These are phyloP conservation scores for Burhinus oedicnemus DNA, from an alignment of 2,113 vertebrate species.

Conservation along the genomic window DNA sequence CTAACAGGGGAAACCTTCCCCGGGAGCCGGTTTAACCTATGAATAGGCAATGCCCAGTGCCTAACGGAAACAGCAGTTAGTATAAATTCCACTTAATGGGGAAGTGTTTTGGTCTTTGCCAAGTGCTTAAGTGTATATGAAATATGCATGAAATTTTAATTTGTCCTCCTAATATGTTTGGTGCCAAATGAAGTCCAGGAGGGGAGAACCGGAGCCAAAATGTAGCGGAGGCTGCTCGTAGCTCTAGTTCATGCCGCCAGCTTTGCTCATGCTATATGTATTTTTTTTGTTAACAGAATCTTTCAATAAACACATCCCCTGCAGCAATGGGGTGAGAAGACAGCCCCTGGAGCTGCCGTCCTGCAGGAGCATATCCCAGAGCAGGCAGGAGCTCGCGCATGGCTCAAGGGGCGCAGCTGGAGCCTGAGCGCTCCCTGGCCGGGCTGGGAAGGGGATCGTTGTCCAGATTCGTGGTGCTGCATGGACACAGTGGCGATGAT, in stretches of 20 bases:
- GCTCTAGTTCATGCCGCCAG: not conserved
- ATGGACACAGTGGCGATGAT: rapidly evolving
- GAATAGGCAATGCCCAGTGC: not conserved
- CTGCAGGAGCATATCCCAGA: rapidly evolving
- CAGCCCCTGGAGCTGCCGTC: not conserved
- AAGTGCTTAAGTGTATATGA: constrained; percentile 43
- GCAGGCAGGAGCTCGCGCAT: rapidly evolving
- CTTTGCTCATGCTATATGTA: not conserved
- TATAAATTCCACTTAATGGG: constrained; percentile 13
- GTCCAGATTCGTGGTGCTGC: rapidly evolving
- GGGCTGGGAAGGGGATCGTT: not conserved
- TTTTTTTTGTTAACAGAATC: not conserved
- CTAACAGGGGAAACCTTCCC: not conserved
- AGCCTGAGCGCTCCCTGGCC: not conserved
- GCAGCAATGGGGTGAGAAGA: rapidly evolving
- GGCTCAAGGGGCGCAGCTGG: not conserved
- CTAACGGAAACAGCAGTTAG: not conserved
- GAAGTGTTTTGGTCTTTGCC: constrained; percentile 26
- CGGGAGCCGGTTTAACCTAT: not conserved
- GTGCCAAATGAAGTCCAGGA: constrained; percentile 39
- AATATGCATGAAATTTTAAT: constrained; percentile 61
- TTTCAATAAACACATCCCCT: not conserved
- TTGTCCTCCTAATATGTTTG: constrained; percentile 9
- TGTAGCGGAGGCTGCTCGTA: not conserved
- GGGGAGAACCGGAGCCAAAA: constrained; percentile 1